Base-by-base conservation (phyloP, 2,888 invertebrate genomes). In the Rhimphoctona megacephalus region DNA sequence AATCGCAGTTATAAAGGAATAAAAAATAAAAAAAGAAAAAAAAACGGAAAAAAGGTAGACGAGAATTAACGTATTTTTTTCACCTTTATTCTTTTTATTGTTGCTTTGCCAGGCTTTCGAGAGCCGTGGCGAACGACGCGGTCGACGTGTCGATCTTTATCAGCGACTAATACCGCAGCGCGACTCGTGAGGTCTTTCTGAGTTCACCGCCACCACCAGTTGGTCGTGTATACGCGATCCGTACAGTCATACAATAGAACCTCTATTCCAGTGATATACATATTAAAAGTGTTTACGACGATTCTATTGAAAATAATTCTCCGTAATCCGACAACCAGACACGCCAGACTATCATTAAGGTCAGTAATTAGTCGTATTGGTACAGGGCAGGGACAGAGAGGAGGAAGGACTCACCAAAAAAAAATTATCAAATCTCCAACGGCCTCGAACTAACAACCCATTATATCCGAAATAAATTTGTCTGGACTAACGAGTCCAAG, bases 1-100 rank as follows among this genome's bases (percentile, higher is more conserved):
- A 88, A 89, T 88, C 88, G 87, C 92, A 90, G 91, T 83, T 84
- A 83, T 77, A 73, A 78, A 74, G 69, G n/a, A 39, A 81, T 81
- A 69, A 81, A 74, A 33, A 72, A 76, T 36, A n/a, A 67, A 30
- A 70, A 22, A 39, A 46, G 30, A 81, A 84, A 52, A 78, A 64
- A 22, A 66, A 81, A 61, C 33, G 70, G 54, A 67, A 46, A 49
- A 49, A 57, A 25, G 49, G 52, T 66, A 22, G 54, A 61, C 67
- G 81, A 66, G 64, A 70, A 46, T 43, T 69, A 36, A 78, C 67
- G 25, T 74, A 33, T 22, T 76, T 73, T 46, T 54, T 52, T 76
- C 39, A 30, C n/a, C 7, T 67, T 78, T 69, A 17, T 46, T 61
- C 25, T 46, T 39, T 33, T 79, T 69, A 49, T 54, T 69, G 49